phyloP scores from a whole-genome alignment of 1,140 invertebrate species.

The Aphidius ervi region DNA sequence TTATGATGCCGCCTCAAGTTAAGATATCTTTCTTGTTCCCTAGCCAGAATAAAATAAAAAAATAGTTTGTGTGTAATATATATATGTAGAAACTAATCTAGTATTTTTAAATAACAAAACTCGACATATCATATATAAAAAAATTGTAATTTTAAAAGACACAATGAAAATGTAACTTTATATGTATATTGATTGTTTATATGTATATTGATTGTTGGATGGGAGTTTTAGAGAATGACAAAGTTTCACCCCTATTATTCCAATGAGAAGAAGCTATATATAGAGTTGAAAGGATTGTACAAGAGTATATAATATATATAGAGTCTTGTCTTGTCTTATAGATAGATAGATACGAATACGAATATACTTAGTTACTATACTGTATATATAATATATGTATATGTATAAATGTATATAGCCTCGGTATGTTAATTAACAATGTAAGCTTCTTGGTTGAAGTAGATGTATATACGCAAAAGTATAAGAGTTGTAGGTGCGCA shows the following conservation, averaged over 20 bases:
- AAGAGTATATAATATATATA: constrained; percentile 3
- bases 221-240: constrained; percentile 7
- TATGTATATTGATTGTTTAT: neutral
- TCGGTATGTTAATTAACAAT: constrained; percentile 50
- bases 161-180: too few relatives aligned
- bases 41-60: constrained; percentile 21
- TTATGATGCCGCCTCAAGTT: constrained; percentile 46
- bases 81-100: too few relatives aligned
- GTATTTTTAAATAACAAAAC: too few relatives aligned
- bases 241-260: constrained; percentile 21
- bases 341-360: constrained; percentile 9
- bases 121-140: too few relatives aligned
- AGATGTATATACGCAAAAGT: too few relatives aligned
- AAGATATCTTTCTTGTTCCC: constrained; percentile 41
- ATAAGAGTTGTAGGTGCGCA: too few relatives aligned
- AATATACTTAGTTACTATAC: too few relatives aligned
- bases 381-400: too few relatives aligned
- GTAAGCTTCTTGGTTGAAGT: constrained; percentile 41
- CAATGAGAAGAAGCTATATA: neutral
- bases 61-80: too few relatives aligned
- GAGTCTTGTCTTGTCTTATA: constrained; percentile 16
- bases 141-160: too few relatives aligned
- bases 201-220: constrained; percentile 3
- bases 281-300: too few relatives aligned
- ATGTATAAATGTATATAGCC: too few relatives aligned